phyloP scores from a whole-genome alignment of 2,113 vertebrate genomes.

The Oplegnathus fasciatus region DNA sequence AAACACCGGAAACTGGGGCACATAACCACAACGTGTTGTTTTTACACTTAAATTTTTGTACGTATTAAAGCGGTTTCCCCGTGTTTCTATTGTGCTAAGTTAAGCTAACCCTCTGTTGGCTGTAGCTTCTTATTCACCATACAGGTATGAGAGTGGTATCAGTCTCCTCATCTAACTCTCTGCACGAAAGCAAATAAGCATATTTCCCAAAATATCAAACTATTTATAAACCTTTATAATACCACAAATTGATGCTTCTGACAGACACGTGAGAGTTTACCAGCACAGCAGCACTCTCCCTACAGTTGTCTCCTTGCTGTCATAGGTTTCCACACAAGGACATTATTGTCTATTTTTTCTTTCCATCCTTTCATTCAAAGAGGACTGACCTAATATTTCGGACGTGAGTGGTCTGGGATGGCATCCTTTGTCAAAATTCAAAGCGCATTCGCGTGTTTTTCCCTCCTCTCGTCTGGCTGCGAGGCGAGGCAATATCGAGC shows the following conservation, averaged over 20 bases:
- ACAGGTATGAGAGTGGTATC: not conserved
- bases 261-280: not conserved
- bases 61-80: not conserved
- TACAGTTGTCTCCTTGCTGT: not conserved
- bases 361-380: not conserved
- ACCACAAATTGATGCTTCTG: not conserved
- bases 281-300: not conserved
- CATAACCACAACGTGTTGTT: not conserved
- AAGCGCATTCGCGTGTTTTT: conserved; percentile 41
- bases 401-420: conserved; percentile 31
- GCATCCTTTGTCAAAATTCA: conserved; percentile 66
- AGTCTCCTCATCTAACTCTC: not conserved
- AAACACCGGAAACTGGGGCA: not conserved
- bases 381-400: conserved; percentile 42
- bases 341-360: not conserved
- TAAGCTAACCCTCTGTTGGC: not conserved
- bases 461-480: conserved; percentile 33
- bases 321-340: not conserved
- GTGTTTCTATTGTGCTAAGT: not conserved
- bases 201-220: not conserved
- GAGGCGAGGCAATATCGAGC: conserved; percentile 71
- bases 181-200: not conserved
- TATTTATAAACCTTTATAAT: not conserved
- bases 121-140: not conserved
- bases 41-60: not conserved